phyloP scores from a whole-genome alignment of 37 sponge, comb jelly and placozoan genomes.

The Petrosia ficiformis region DNA sequence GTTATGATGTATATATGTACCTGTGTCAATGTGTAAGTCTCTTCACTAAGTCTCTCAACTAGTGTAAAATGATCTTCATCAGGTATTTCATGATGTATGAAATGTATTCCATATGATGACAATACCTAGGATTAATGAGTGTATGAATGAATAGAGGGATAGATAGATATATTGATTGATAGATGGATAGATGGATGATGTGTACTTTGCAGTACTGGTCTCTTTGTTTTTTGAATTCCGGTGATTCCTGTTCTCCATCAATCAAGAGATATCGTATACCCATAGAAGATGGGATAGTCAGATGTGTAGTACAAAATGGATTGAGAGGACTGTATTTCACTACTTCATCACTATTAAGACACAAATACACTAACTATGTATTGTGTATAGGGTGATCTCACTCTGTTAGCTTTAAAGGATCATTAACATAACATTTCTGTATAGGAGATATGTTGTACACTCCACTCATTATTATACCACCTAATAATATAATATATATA shows the following conservation, averaged over 20 bases:
- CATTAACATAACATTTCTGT: conserved; percentile 2
- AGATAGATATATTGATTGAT: too few relatives aligned
- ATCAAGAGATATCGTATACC: conserved; percentile 19
- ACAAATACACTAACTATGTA: conserved; percentile 1
- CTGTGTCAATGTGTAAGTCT: too few relatives aligned
- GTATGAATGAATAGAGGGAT: too few relatives aligned
- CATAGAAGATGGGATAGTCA: background rate
- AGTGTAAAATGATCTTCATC: conserved; percentile 53
- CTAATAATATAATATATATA: conserved; percentile 11
- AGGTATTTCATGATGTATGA: background rate
- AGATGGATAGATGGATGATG: too few relatives aligned
- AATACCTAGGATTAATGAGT: conserved; percentile 1
- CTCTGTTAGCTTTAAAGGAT: background rate
- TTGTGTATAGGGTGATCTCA: background rate
- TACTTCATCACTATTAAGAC: conserved; percentile 33
- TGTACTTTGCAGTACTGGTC: conserved; percentile 35
- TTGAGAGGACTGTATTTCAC: conserved; percentile 35
- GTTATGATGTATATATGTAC: too few relatives aligned
- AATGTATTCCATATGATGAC: background rate
- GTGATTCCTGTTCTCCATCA: conserved; percentile 32
- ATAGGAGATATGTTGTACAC: conserved; percentile 14
- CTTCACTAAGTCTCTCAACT: conserved; percentile 16
- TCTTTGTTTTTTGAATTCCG: conserved; percentile 45
- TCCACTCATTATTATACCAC: conserved; percentile 9
- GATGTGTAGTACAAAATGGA: background rate